Evolutionary conservation across 2,113 vertebrate species (phyloP).

Genomic region (Rhodinocichla rosea): DNA sequence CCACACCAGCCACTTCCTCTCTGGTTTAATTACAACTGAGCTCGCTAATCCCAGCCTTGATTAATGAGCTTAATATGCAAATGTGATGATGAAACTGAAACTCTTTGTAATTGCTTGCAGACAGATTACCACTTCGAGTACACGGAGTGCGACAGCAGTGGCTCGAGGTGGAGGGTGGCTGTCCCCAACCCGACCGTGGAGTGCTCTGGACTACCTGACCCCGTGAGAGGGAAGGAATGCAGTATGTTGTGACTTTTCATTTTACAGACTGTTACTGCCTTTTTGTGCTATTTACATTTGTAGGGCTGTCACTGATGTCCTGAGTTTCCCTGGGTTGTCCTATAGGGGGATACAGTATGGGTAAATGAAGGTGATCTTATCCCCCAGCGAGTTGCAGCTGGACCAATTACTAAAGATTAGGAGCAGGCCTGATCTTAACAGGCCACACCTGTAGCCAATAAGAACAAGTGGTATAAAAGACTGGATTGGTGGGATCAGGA

Average conservation of each 20-base stretch:
- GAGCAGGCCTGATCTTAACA: no score
- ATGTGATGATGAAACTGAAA: slow-evolving; percentile 49
- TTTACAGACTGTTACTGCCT: neutral
- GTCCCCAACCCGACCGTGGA: slow-evolving; percentile 81
- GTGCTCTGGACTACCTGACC: slow-evolving; percentile 90
- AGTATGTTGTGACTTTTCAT: slow-evolving; percentile 79
- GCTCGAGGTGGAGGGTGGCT: slow-evolving; percentile 95
- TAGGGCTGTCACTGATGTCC: neutral
- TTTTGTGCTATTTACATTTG: neutral
- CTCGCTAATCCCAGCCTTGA: slow-evolving; percentile 38
- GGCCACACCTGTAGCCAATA: no score
- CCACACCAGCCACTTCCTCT: neutral
- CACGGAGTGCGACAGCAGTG: slow-evolving; percentile 94
- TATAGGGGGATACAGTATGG: no score
- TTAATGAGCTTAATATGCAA: slow-evolving; percentile 55
- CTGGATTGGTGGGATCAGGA: no score
- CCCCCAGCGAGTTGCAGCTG: no score
- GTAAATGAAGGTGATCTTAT: no score
- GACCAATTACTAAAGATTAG: no score
- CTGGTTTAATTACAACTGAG: slow-evolving; percentile 37
- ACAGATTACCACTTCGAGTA: slow-evolving; percentile 96
- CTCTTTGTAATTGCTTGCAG: slow-evolving; percentile 80
- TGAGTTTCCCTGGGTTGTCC: neutral
- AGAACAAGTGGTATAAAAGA: no score
- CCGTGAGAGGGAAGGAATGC: slow-evolving; percentile 93